Evolutionary conservation across 2,797 vertebrate genomes (phyloP).

Genomic region (Psittacula echo): DNA sequence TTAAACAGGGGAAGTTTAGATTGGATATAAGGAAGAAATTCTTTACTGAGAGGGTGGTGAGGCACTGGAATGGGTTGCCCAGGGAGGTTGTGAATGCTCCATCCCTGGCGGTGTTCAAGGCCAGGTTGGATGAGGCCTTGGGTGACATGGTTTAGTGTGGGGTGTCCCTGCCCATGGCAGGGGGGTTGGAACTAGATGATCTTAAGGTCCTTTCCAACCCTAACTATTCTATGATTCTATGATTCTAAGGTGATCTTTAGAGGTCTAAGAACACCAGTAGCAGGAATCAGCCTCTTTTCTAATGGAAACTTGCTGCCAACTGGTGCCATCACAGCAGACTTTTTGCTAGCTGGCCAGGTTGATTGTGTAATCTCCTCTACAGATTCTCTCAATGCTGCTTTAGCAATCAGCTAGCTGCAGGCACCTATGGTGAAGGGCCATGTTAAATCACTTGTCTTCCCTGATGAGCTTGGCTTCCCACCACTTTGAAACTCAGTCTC

Average conservation of each 20-base stretch:
- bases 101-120: no score
- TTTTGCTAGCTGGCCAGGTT: neutral
- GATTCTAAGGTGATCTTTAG: neutral
- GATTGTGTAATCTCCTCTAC: neutral
- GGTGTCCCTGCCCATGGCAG: no score
- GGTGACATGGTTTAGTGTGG: no score
- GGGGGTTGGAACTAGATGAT: no score
- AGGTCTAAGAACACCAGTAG: neutral
- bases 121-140: no score
- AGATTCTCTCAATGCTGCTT: slow-evolving; percentile 2
- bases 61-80: no score
- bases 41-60: no score
- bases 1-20: no score
- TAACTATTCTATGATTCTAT: no score
- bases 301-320: neutral
- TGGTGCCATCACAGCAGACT: neutral
- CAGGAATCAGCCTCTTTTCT: neutral
- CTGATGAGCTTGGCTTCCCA: slow-evolving; percentile 16
- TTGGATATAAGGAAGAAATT: no score
- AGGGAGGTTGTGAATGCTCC: no score
- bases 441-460: slow-evolving; percentile 29
- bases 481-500: neutral
- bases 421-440: neutral
- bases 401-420: slow-evolving; percentile 40
- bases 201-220: no score